phyloP scores from a whole-genome alignment of 2,797 vertebrate species.

The Spinus olivaceus region DNA sequence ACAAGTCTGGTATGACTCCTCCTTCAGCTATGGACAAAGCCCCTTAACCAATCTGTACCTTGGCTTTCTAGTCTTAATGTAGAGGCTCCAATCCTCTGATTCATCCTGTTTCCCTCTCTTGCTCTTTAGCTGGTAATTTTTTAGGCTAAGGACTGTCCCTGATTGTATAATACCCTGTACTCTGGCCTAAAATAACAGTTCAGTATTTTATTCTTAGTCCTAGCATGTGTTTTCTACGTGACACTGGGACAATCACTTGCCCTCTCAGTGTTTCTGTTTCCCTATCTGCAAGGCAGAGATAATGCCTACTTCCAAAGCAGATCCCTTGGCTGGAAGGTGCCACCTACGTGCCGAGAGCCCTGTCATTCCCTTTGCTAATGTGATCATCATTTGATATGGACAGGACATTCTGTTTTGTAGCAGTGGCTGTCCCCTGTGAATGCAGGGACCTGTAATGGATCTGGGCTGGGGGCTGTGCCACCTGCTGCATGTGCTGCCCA shows the following conservation, averaged over 20 bases:
- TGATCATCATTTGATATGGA: background rate
- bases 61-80: background rate
- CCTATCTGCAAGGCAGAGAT: constrained; percentile 43
- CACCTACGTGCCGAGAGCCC: background rate
- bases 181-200: constrained; percentile 27
- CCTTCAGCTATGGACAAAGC: background rate
- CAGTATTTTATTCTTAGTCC: constrained; percentile 33
- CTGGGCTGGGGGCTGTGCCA: background rate
- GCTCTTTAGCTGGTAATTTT: background rate
- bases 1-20: background rate
- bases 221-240: background rate
- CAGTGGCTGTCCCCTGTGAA: background rate
- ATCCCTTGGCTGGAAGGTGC: constrained; percentile 18
- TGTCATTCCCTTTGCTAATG: background rate
- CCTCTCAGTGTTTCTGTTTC: background rate
- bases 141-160: background rate
- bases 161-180: background rate
- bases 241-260: background rate
- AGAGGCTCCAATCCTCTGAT: background rate
- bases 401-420: background rate
- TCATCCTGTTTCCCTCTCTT: background rate
- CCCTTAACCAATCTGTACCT: background rate
- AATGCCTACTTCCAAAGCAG: constrained; percentile 16
- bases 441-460: constrained; percentile 1
- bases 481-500: background rate